phyloP scores from a whole-genome alignment of 1,140 invertebrate species.

The Aphaenogaster ashmeadi region DNA sequence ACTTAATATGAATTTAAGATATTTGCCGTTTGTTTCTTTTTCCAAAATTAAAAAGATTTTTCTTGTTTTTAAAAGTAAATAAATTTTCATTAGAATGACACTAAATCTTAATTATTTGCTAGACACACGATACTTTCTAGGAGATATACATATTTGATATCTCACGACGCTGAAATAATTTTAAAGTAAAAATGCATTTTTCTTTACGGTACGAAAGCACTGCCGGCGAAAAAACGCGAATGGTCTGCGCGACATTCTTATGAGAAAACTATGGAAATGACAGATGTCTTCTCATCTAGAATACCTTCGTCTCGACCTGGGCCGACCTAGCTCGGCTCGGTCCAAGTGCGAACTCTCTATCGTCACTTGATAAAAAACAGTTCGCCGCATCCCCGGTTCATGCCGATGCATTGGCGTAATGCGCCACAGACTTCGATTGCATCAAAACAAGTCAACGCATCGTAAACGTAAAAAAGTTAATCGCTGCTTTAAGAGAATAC shows the following conservation, averaged over 20 bases:
- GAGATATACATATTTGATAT: neutral
- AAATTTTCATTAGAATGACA: neutral
- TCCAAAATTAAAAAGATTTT: neutral
- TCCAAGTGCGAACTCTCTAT: slow-evolving; percentile 78
- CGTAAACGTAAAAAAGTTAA: neutral
- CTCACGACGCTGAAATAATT: neutral
- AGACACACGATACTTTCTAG: neutral
- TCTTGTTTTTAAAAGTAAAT: neutral
- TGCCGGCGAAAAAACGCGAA: neutral
- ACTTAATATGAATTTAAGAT: neutral
- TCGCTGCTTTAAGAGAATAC: neutral
- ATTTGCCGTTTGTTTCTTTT: neutral
- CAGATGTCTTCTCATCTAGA: slow-evolving; percentile 77
- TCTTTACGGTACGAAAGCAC: neutral
- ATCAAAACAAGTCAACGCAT: slow-evolving; percentile 29
- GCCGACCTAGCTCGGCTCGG: slow-evolving; percentile 69
- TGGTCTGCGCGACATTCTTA: slow-evolving; percentile 42
- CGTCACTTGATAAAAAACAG: slow-evolving; percentile 82
- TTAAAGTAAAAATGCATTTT: slow-evolving; percentile 6
- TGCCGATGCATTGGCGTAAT: slow-evolving; percentile 76
- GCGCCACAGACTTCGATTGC: slow-evolving; percentile 1
- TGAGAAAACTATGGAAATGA: slow-evolving; percentile 75
- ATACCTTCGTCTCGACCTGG: slow-evolving; percentile 67
- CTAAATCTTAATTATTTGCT: neutral
- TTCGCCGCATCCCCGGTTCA: slow-evolving; percentile 74